These are phyloP conservation scores for Schlechtendalia chinensis DNA, from an alignment of 1,140 invertebrate genomes.

Conservation along the genomic window DNA sequence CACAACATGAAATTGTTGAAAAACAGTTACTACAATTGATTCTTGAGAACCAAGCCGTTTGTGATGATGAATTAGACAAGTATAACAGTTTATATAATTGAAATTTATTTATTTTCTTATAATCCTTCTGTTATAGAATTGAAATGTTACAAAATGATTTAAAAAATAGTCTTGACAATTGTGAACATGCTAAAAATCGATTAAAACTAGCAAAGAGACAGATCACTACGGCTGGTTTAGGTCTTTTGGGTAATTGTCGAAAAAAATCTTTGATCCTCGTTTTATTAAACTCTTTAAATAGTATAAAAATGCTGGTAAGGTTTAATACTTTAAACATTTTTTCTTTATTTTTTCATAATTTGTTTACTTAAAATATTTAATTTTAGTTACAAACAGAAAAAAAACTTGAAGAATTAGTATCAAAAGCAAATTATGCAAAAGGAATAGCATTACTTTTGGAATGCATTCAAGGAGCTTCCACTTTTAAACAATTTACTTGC, in stretches of 20 bases:
- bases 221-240: slow-evolving; percentile 79
- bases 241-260: slow-evolving; percentile 82
- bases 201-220: slow-evolving; percentile 73
- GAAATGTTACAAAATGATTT: slow-evolving; percentile 74
- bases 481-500: slow-evolving; percentile 80
- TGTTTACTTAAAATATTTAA: slow-evolving; percentile 37
- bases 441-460: slow-evolving; percentile 85
- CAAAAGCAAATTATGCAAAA: slow-evolving; percentile 81
- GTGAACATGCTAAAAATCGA: slow-evolving; percentile 70
- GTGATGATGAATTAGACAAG: slow-evolving; percentile 76
- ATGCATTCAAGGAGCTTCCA: slow-evolving; percentile 79
- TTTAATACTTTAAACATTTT: slow-evolving; percentile 4
- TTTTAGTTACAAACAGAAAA: slow-evolving; percentile 78
- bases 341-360: slow-evolving; percentile 11
- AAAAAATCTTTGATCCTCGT: slow-evolving; percentile 78
- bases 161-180: slow-evolving; percentile 68
- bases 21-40: slow-evolving; percentile 89
- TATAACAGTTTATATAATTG: slow-evolving; percentile 50
- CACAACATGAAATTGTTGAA: slow-evolving; percentile 81
- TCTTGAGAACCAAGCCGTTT: slow-evolving; percentile 81
- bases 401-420: slow-evolving; percentile 75
- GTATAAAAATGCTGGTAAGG: slow-evolving; percentile 77
- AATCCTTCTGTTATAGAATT: slow-evolving; percentile 60
- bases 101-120: background rate
- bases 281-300: slow-evolving; percentile 74